Base-by-base conservation (phyloP, 1,140 invertebrate species). In the Copidosoma floridanum region DNA sequence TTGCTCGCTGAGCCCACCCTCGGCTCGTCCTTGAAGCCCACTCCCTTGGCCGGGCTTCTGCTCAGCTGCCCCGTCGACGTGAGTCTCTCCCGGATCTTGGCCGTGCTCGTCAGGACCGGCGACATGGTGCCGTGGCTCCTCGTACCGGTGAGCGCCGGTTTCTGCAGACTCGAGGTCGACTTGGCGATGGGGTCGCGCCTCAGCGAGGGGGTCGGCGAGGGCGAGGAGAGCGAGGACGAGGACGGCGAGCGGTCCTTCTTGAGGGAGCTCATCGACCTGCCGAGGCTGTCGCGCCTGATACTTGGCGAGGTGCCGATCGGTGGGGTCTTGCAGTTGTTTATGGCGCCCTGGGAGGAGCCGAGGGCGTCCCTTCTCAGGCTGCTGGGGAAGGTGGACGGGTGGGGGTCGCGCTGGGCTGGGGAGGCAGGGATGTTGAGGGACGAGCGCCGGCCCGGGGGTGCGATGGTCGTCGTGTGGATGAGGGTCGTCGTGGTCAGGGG, bases 361-460 rank as follows among this genome's bases (percentile, higher is more conserved):
- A 84, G 68, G 0, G 82, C 79, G 66, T 85, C 85, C 44, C 81
- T 80, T 0, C 88, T 79, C 26, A 89, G 75, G 1, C 85, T 84
- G 44, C 83, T 84, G 6, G 88, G 84, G 68, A 89, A 90, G 1
- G 80, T 79, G 4, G 87, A 88, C 0, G 88, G 88, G 71, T 89
- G 87, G 32, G 87, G 61, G 58, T 87, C 85, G 1, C 81, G 80
- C 48, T 80, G 82, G 0, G 80, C 71, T 2, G 84, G 82, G 0
- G 81, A 83, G 29, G 81, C 73, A 12, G 85, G 80, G 16, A 85
- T 63, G 1, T 81, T 82, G 46, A 85, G 57, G 1, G 86, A 88
- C 43, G 85, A 84, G 38, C 85, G 81, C 55, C 82, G 81, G 67
- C 72, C 81, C 1, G 68, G 64, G 1, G 73, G 70, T 0, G 57